A percentile compares a stretch with the other conserved stretches of the same genome.
Evolutionary conservation across 1,140 invertebrate species (phyloP).

Genomic region (Mya arenaria): DNA sequence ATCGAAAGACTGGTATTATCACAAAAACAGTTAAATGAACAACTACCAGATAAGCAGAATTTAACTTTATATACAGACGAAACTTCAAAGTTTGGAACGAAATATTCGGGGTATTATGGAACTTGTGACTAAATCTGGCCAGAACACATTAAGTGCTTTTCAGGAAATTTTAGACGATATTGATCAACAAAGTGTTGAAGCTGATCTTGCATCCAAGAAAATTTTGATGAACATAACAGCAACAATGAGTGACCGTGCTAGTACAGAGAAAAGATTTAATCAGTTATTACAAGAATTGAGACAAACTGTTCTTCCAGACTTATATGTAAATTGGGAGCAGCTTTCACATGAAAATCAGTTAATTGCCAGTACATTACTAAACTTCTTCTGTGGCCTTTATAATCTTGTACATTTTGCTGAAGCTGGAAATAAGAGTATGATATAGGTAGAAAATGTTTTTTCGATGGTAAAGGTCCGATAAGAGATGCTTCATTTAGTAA

Average conservation of each 20-base stretch:
- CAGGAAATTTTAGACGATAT: constrained; percentile 50
- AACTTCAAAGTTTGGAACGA: constrained; percentile 56
- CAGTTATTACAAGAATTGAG: constrained; percentile 15
- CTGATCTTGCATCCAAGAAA: constrained; percentile 24
- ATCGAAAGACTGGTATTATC: constrained; percentile 24
- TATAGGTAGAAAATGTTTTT: constrained; percentile 7
- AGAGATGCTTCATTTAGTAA: background rate
- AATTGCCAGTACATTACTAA: background rate
- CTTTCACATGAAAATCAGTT: constrained; percentile 8
- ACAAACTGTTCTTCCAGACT: constrained; percentile 12
- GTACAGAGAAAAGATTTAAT: constrained; percentile 36
- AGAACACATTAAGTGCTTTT: constrained; percentile 33
- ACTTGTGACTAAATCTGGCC: constrained; percentile 50
- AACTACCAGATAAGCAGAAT: constrained; percentile 38
- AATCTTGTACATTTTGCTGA: constrained; percentile 37
- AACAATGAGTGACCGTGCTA: constrained; percentile 58
- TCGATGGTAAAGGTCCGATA: background rate
- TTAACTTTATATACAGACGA: constrained; percentile 58
- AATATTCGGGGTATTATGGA: constrained; percentile 54
- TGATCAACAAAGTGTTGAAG: background rate
- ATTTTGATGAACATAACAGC: constrained; percentile 40
- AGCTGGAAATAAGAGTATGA: background rate
- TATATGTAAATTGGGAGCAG: background rate
- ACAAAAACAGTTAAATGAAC: constrained; percentile 45
- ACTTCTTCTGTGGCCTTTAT: constrained; percentile 48